Base-by-base conservation (phyloP, 1,140 invertebrate genomes). In the Drosophila fuyamai region DNA sequence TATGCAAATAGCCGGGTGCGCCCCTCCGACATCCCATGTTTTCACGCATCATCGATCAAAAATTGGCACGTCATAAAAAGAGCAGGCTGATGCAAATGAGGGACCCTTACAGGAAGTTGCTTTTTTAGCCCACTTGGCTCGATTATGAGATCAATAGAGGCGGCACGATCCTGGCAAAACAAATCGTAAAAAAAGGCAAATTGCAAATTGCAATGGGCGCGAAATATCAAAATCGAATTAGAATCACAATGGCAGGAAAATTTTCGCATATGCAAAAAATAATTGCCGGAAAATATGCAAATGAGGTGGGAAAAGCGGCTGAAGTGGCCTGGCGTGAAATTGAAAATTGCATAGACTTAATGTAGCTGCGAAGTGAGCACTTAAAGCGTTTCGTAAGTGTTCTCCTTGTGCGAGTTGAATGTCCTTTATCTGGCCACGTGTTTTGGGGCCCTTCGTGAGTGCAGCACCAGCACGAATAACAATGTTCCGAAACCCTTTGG, bases 151-250 rank as follows among this genome's bases (percentile, higher is more conserved):
- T 88, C 84, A 89, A 88, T 88, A 63, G 46, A 55, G n/a, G 57
- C 46, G n/a, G 27, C 40, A n/a, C 48, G 38, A 60, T 66, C 66
- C 63, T 78, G 62, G 72, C 61, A 79, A 86, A 83, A 83, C 80
- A 83, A 83, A 88, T 83, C 84, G 72, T 88, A 88, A 88, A 88
- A 88, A 67, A 83, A 86, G 67, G 84, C 76, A 88, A 88, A 89
- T 89, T 88, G 81, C 81, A 81, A 75, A 63, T 53, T 54, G 47
- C 77, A 79, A 75, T 82, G 82, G 79, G 75, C 79, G 79, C 55
- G 82, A 88, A 79, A 65, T 86, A 84, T 77, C 61, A 67, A 73
- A 84, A 88, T 79, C 55, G 70, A 68, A 86, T 86, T 86, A 73
- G 63, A 81, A 81, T 63, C 16, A 81, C 76, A 80, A 84, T 75